A percentile compares a stretch with the other conserved stretches of the same genome.
phyloP scores from a whole-genome alignment of 2,888 invertebrate genomes.

The Notodonta ziczac region DNA sequence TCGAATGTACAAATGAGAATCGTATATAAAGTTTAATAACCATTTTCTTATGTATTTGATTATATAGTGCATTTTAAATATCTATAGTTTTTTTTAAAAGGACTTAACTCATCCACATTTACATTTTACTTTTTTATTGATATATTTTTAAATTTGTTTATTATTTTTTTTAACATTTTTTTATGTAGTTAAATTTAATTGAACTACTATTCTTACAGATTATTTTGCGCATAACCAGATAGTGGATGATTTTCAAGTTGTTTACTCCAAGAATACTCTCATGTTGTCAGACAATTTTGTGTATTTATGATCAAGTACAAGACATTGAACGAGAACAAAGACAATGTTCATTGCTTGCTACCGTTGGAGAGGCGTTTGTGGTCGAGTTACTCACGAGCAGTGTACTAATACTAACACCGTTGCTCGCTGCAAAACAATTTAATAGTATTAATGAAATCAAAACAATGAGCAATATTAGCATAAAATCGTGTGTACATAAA shows the following conservation, averaged over 20 bases:
- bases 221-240: conserved; percentile 22
- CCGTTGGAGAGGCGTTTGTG: not conserved
- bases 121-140: too few species aligned
- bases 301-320: too few species aligned
- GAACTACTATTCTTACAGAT: conserved; percentile 24
- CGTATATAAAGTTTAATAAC: not conserved
- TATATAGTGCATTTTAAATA: not conserved
- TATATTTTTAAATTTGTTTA: not conserved
- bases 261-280: not conserved
- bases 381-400: not conserved
- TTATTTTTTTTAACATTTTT: not conserved
- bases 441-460: conserved; percentile 1
- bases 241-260: conserved; percentile 15
- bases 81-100: not conserved
- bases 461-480: conserved; percentile 5
- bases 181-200: conserved; percentile 1
- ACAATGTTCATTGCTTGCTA: too few species aligned
- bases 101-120: not conserved
- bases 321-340: too few species aligned
- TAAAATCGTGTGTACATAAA: conserved; percentile 5
- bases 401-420: not conserved
- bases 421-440: not conserved
- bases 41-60: not conserved
- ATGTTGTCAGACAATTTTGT: too few species aligned
- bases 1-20: conserved; percentile 11